phyloP scores from a whole-genome alignment of 2,888 invertebrate genomes.

The Drosophila emarginata region DNA sequence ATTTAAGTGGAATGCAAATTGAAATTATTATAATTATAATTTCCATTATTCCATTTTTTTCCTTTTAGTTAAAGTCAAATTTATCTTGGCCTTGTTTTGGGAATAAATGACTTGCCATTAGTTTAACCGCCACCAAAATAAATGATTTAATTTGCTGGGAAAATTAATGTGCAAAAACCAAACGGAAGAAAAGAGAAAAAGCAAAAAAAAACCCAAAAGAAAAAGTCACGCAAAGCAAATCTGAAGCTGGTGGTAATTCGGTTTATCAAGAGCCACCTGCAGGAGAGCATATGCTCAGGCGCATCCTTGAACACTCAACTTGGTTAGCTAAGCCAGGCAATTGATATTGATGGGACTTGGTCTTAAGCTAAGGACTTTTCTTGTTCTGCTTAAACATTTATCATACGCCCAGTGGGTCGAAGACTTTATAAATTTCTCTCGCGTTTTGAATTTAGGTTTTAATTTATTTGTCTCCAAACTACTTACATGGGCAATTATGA shows the following conservation, averaged over 20 bases:
- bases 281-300: slow-evolving; percentile 13
- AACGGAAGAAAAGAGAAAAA: background rate
- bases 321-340: slow-evolving; percentile 43
- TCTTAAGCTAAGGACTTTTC: slow-evolving; percentile 29
- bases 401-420: slow-evolving; percentile 57
- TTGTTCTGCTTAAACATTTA: slow-evolving; percentile 44
- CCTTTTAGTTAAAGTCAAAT: background rate
- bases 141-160: slow-evolving; percentile 64
- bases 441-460: slow-evolving; percentile 8
- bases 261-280: slow-evolving; percentile 42
- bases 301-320: slow-evolving; percentile 1
- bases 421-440: slow-evolving; percentile 12
- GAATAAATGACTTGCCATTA: slow-evolving; percentile 28
- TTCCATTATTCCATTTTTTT: background rate
- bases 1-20: slow-evolving; percentile 5
- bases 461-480: slow-evolving; percentile 8
- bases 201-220: background rate
- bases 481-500: slow-evolving; percentile 60
- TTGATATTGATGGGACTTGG: slow-evolving; percentile 68
- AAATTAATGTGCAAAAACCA: slow-evolving; percentile 57
- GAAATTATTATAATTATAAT: slow-evolving; percentile 6
- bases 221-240: slow-evolving; percentile 41
- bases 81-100: slow-evolving; percentile 2
- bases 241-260: slow-evolving; percentile 47
- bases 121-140: slow-evolving; percentile 51